Percentiles rank a stretch among this genome's conserved stretches.
These are phyloP conservation scores for Pycnonotus jocosus DNA, from an alignment of 2,113 vertebrate species.

Conservation along the genomic window DNA sequence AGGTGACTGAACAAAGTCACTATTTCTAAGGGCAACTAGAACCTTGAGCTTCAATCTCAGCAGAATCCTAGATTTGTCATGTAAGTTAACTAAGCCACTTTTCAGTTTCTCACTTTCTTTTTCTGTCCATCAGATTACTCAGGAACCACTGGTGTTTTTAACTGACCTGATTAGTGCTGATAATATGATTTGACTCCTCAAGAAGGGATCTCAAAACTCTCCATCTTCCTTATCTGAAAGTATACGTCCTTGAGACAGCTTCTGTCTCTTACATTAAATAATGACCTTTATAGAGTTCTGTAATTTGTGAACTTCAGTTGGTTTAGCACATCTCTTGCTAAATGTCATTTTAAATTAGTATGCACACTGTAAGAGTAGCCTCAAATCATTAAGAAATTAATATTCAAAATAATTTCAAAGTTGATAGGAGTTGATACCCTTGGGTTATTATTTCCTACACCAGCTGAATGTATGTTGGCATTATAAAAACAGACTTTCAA, in stretches of 20 bases:
- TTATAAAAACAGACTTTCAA: not conserved
- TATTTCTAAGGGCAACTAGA: not conserved
- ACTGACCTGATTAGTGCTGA: not conserved
- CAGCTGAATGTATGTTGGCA: not conserved
- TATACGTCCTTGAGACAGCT: not conserved
- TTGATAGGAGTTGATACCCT: not conserved
- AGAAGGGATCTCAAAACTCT: not conserved
- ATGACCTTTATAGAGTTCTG: not conserved
- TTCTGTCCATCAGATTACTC: not conserved
- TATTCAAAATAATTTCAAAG: conserved; percentile 14
- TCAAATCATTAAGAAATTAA: conserved; percentile 4
- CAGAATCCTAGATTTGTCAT: not conserved
- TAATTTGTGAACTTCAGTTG: not conserved
- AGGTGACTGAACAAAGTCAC: not conserved
- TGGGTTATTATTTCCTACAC: not conserved
- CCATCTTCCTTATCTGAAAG: not conserved
- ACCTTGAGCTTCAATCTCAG: not conserved
- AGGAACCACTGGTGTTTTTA: not conserved
- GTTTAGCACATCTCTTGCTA: not conserved
- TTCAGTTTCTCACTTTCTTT: not conserved
- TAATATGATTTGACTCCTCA: not conserved
- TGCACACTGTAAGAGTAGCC: not conserved
- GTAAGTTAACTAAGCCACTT: not conserved
- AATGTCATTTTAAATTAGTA: conserved; percentile 45
- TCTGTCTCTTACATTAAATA: not conserved